Base-by-base conservation (phyloP, 2,888 invertebrate species). In the Dermolepida albohirtum region DNA sequence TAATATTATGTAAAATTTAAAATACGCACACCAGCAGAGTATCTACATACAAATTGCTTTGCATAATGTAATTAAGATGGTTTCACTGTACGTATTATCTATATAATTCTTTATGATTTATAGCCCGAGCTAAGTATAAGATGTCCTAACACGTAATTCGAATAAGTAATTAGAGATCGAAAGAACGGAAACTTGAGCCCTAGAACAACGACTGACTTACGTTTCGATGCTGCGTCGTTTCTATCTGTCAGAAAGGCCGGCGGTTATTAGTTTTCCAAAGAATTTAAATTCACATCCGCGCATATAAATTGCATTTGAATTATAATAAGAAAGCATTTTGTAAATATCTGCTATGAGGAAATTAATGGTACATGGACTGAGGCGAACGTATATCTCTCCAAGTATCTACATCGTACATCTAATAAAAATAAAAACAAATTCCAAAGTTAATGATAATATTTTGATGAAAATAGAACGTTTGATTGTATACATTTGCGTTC, bases 31-130 rank as follows among this genome's bases (percentile, higher is more conserved):
- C 12, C 43, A 12, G 14, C 22, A 44, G 1, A 34, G 4, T 8
- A 34, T 34, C 34, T 34, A 10, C 34, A 34, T 34, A 34, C 44
- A 12, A 29, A 57, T 57, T 57, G 27, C 43, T 44, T 57, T 57
- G 57, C 57, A 57, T 57, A 57, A 57, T 57, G 43, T 57, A 57
- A 57, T 57, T 57, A 43, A 57, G 57, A 57, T 57, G 29, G 57
- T 44, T 57, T 57, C 44, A 12, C 27, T 2, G 29, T 29, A 34
- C 6, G 10, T 34, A 44, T 43, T 44, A 57, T 57, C 44, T 57
- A 57, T 43, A 44, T 57, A 57, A 57, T 57, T 43, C 57, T 12
- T 14, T 8, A 43, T 57, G 57, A 57, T 57, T 57, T 57, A 57
- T 57, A 57, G 57, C 44, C 22, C 17, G 8, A 43, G n/a, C 52